These are phyloP conservation scores for Tragelaphus imberbis DNA, from an alignment of 2,113 vertebrate genomes.

Conservation along the genomic window DNA sequence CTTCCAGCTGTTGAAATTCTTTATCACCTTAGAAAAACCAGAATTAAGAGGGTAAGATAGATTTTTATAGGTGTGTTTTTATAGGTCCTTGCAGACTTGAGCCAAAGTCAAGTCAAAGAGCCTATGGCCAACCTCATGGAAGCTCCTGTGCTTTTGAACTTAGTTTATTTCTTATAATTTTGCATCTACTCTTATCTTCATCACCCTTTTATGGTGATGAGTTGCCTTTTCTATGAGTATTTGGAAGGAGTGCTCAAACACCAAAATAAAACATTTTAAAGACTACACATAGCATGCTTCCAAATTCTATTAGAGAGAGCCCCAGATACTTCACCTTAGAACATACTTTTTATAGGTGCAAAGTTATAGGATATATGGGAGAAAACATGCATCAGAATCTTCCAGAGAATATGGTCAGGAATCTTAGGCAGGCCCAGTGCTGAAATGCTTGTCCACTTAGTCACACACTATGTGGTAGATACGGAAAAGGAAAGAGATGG, in stretches of 20 bases:
- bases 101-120: conserved; percentile 33
- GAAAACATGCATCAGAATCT: neutral
- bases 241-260: conserved; percentile 25
- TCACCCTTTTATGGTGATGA: neutral
- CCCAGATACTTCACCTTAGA: neutral
- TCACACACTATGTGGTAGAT: neutral
- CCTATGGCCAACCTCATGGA: neutral
- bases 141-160: conserved; percentile 18
- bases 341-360: conserved; percentile 39
- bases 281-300: conserved; percentile 37
- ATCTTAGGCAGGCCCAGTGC: neutral
- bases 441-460: neutral
- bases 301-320: conserved; percentile 24
- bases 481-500: neutral
- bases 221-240: conserved; percentile 37
- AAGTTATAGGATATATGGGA: neutral
- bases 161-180: conserved; percentile 46
- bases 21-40: conserved; percentile 20
- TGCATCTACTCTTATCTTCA: conserved; percentile 33
- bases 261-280: conserved; percentile 17
- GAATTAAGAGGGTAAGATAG: conserved; percentile 16
- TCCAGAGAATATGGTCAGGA: neutral
- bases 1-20: conserved; percentile 34
- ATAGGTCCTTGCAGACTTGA: conserved; percentile 1
- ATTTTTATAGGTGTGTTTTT: neutral